These are phyloP conservation scores for Ephestia elutella DNA, from an alignment of 1,140 invertebrate species.

Conservation along the genomic window DNA sequence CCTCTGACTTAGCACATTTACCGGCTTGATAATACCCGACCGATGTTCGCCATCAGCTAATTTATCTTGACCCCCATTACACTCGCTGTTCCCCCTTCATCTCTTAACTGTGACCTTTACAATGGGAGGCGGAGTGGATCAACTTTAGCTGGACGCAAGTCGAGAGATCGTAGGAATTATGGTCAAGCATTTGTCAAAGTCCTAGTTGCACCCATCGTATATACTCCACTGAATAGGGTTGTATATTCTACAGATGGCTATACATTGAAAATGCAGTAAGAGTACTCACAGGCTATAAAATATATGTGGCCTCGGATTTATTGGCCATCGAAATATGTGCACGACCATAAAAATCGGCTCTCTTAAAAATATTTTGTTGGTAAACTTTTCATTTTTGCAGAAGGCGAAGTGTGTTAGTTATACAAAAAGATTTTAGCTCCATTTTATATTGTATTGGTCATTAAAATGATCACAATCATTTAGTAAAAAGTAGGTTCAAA, in stretches of 20 bases:
- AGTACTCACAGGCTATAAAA: neutral
- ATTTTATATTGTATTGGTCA: too few relatives aligned
- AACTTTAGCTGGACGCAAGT: conserved; percentile 20
- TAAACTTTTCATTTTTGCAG: neutral
- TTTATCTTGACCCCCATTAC: conserved; percentile 23
- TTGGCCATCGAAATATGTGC: neutral
- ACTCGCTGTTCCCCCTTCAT: neutral
- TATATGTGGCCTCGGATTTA: neutral
- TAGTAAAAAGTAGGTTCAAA: too few relatives aligned
- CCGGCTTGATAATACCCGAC: conserved; percentile 41
- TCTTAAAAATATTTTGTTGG: neutral
- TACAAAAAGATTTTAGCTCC: too few relatives aligned
- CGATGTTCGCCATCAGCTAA: conserved; percentile 35
- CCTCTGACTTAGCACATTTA: conserved; percentile 51
- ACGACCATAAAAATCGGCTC: neutral
- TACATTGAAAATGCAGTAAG: neutral
- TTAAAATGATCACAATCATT: too few relatives aligned
- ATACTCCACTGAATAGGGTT: conserved; percentile 9
- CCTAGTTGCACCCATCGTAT: conserved; percentile 33
- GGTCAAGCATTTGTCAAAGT: conserved; percentile 46
- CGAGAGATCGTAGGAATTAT: conserved; percentile 40
- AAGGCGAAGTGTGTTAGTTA: too few relatives aligned
- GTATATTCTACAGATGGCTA: neutral
- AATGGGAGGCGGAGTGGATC: conserved; percentile 16
- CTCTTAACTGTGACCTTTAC: conserved; percentile 2